Percentiles rank a stretch among this genome's conserved stretches.
Evolutionary conservation across 2,888 invertebrate genomes (phyloP).

Genomic region (Drosophila eohydei): DNA sequence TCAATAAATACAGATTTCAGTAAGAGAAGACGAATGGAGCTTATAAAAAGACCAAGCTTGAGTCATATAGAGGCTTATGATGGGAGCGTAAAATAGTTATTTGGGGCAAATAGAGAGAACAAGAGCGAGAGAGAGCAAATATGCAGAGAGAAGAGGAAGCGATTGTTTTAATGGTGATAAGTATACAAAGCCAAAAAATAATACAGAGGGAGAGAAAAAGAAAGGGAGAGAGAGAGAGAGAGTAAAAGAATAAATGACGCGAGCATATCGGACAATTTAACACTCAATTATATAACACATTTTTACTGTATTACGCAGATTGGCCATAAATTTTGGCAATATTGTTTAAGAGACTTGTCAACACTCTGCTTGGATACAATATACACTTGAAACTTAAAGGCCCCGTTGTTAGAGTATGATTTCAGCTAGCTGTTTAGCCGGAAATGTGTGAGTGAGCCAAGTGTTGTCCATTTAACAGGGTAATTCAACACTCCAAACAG

Average conservation of each 20-base stretch:
- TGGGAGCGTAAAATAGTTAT: too few relatives aligned
- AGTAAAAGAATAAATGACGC: neutral
- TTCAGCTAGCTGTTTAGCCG: slow-evolving; percentile 24
- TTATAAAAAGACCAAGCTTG: too few relatives aligned
- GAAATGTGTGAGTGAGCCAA: slow-evolving; percentile 35
- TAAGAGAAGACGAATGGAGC: too few relatives aligned
- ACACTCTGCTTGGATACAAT: neutral
- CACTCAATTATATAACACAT: neutral
- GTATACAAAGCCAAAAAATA: too few relatives aligned
- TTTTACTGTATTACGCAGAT: neutral
- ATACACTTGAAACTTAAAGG: neutral
- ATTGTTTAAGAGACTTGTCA: neutral
- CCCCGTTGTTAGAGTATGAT: neutral
- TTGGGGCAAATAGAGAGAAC: too few relatives aligned
- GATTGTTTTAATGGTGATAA: too few relatives aligned
- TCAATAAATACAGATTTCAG: too few relatives aligned
- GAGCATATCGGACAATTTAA: too few relatives aligned
- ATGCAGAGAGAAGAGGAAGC: too few relatives aligned
- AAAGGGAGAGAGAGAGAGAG: neutral
- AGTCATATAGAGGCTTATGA: too few relatives aligned
- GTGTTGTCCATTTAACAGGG: slow-evolving; percentile 54
- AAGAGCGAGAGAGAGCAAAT: neutral
- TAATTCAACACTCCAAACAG: slow-evolving; percentile 59
- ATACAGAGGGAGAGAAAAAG: neutral
- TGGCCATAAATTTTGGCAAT: neutral